Evolutionary conservation across 1,140 invertebrate genomes (phyloP).

Genomic region (Scaptomyza graminum): DNA sequence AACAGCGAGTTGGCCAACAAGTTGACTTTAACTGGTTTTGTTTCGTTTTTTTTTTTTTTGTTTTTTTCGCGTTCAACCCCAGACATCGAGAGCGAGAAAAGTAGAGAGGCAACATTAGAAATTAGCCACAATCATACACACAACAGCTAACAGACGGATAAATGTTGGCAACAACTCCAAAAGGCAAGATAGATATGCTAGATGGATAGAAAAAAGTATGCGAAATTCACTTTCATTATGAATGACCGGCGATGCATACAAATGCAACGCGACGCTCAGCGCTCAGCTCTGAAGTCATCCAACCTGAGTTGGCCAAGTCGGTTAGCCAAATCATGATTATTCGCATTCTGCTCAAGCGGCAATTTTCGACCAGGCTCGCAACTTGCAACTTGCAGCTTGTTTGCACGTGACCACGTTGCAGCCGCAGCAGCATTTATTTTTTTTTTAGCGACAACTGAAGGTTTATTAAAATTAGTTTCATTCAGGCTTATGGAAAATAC

Average conservation of each 20-base stretch:
- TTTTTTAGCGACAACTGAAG: slow-evolving; percentile 1
- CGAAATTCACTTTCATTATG: slow-evolving; percentile 82
- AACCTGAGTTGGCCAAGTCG: slow-evolving; percentile 61
- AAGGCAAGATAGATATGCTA: slow-evolving; percentile 20
- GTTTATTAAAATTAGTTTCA: slow-evolving; percentile 1
- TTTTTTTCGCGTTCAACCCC: not conserved
- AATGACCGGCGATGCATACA: slow-evolving; percentile 74
- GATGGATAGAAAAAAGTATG: slow-evolving; percentile 52
- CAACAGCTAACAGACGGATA: slow-evolving; percentile 23
- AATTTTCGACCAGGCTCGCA: slow-evolving; percentile 8
- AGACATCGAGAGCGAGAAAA: slow-evolving; percentile 1
- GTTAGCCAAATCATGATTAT: slow-evolving; percentile 63
- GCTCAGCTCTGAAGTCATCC: slow-evolving; percentile 60
- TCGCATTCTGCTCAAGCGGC: slow-evolving; percentile 34
- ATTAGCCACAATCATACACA: slow-evolving; percentile 51
- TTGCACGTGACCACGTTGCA: slow-evolving; percentile 32
- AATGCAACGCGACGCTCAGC: slow-evolving; percentile 35
- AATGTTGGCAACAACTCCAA: slow-evolving; percentile 13
- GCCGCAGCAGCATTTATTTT: not conserved
- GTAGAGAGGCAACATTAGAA: slow-evolving; percentile 63
- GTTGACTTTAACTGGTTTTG: slow-evolving; percentile 67
- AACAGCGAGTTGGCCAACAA: slow-evolving; percentile 37
- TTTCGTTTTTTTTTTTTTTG: not conserved
- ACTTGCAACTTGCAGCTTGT: slow-evolving; percentile 11
- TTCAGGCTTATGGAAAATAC: not conserved